phyloP scores from a whole-genome alignment of 2,888 invertebrate genomes.

The Dasypolia templi region DNA sequence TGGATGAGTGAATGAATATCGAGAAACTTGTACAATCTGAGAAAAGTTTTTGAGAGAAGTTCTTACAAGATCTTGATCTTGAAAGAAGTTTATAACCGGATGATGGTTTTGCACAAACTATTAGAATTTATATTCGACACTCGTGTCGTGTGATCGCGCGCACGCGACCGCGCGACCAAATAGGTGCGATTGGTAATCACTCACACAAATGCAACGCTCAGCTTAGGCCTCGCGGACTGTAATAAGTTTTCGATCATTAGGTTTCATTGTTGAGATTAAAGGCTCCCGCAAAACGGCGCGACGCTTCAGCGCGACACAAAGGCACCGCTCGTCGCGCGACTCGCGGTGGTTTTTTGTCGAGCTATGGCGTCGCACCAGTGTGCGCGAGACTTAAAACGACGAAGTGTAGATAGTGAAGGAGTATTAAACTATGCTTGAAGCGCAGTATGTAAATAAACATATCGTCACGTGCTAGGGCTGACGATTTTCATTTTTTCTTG shows the following conservation, averaged over 20 bases:
- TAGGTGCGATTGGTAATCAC: too few relatives aligned
- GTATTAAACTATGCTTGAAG: constrained; percentile 21
- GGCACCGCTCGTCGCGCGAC: too few relatives aligned
- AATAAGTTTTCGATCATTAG: constrained; percentile 11
- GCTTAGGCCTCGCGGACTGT: too few relatives aligned
- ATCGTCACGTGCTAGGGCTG: constrained; percentile 39
- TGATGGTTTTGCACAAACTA: constrained; percentile 6
- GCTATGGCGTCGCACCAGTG: too few relatives aligned
- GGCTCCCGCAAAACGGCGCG: too few relatives aligned
- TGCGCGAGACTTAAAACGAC: too few relatives aligned
- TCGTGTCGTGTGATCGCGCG: too few relatives aligned
- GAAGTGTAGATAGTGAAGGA: constrained; percentile 16
- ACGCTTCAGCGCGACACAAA: too few relatives aligned
- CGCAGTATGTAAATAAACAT: constrained; percentile 26
- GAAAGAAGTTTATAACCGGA: background rate
- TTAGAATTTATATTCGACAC: constrained; percentile 11
- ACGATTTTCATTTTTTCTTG: background rate
- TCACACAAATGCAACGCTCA: too few relatives aligned
- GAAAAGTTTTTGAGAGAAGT: background rate
- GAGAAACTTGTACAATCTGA: background rate
- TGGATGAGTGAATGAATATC: background rate
- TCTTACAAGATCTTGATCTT: background rate
- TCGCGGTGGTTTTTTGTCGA: too few relatives aligned
- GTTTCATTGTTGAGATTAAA: constrained; percentile 20
- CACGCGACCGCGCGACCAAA: too few relatives aligned